Percentiles rank a stretch among this genome's conserved stretches.
phyloP scores from a whole-genome alignment of 2,888 invertebrate species.

The Norana najaformis region DNA sequence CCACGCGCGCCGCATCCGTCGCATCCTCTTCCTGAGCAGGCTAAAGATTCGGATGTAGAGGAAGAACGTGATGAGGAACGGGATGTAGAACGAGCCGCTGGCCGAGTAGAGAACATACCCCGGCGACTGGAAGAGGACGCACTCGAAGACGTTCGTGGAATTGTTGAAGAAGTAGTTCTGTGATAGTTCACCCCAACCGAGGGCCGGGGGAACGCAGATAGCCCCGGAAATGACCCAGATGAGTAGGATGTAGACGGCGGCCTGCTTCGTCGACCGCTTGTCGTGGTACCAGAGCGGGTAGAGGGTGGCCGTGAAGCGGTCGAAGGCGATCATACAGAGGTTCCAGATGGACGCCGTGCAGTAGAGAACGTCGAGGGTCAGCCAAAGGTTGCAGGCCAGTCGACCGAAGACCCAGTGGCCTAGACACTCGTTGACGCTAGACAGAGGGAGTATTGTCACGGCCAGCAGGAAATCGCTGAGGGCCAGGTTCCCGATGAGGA shows the following conservation, averaged over 20 bases:
- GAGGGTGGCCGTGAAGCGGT: slow-evolving; percentile 61
- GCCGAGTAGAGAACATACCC: slow-evolving; percentile 61
- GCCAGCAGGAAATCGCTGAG: slow-evolving; percentile 61
- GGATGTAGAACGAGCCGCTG: slow-evolving; percentile 60
- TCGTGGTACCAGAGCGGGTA: slow-evolving; percentile 59
- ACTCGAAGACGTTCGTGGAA: slow-evolving; percentile 49
- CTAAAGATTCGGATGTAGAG: slow-evolving; percentile 60
- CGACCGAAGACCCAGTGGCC: slow-evolving; percentile 61
- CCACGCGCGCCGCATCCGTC: slow-evolving; percentile 45
- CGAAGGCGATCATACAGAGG: slow-evolving; percentile 61
- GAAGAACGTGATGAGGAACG: slow-evolving; percentile 58
- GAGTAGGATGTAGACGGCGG: slow-evolving; percentile 56
- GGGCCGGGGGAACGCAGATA: slow-evolving; percentile 61
- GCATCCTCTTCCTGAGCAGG: slow-evolving; percentile 53
- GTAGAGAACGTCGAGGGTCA: slow-evolving; percentile 63
- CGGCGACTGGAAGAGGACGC: slow-evolving; percentile 56
- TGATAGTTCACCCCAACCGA: slow-evolving; percentile 47
- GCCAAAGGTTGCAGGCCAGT: slow-evolving; percentile 63
- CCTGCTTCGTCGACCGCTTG: slow-evolving; percentile 54
- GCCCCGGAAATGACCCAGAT: slow-evolving; percentile 61
- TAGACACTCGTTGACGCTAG: slow-evolving; percentile 57
- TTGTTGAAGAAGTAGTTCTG: slow-evolving; percentile 42
- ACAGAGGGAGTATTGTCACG: slow-evolving; percentile 60
- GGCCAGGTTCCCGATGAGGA: slow-evolving; percentile 62
- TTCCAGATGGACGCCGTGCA: slow-evolving; percentile 64